Base-by-base conservation (phyloP, 2,797 vertebrate species). In the Malurus leucopterus region DNA sequence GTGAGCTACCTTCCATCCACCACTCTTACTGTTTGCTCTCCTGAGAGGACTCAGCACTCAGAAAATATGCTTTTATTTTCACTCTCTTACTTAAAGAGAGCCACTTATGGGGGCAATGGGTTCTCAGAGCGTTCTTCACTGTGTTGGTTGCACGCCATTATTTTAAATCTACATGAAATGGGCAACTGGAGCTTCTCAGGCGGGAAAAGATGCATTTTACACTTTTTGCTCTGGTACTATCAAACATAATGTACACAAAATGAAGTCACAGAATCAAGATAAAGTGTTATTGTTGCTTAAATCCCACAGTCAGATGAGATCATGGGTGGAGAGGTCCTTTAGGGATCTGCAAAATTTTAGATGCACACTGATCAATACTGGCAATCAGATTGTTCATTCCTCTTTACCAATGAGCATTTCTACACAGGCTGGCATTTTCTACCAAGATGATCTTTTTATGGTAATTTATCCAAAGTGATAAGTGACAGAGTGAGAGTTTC, bases 321-420 rank as follows among this genome's bases (percentile, higher is more conserved):
- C 15, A 19, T 30, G 14, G 26, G 20, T 53, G 19, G 26, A 44
- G 4, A 81, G 20, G 78, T 30, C 6, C 5, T 27, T 55, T 18
- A 78, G 21, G 26, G 9, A 34, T 78, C 49, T 81, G n/a, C 17
- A 30, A 49, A 44, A 62, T 62, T 67, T 86, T 61, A 72, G 53
- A n/a, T 69, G 29, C 13, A 27, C 2, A 0, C 8, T 30, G 21
- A 81, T 58, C 5, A 0, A 51, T 29, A 46, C 7, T 30, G 40
- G 12, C 36, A 80, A 71, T 29, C 19, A 38, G 20, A n/a, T 88
- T 78, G 51, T 32, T 65, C 18, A n/a, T 27, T 65, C 4, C 2
- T 58, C 15, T 50, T 76, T 41, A 54, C 16, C 24, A 41, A 4
- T 41, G 44, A 78, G 8, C 19, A 11, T 63, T 91, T 69, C 59